Conservation (phyloP, 2,113 vertebrate species). For the Sinocyclocheilus anshuiensis region DNA sequence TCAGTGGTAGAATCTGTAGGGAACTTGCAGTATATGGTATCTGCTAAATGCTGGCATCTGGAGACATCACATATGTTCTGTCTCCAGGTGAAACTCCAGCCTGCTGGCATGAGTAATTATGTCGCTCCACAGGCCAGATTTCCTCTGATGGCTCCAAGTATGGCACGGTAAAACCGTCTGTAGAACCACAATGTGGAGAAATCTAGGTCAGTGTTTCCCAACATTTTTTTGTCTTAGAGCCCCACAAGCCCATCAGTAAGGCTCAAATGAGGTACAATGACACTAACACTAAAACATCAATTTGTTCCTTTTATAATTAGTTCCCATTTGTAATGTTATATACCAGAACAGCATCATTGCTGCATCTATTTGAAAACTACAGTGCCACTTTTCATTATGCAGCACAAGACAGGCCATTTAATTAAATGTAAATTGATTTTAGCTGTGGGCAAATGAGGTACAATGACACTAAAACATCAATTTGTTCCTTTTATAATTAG, state of each 20-base stretch:
- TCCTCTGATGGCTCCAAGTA: conserved; percentile 29
- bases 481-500: background rate
- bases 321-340: background rate
- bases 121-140: conserved; percentile 47
- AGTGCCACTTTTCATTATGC: conserved; percentile 12
- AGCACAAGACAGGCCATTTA: conserved; percentile 24
- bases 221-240: background rate
- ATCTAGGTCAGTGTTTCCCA: background rate
- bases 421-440: conserved; percentile 51
- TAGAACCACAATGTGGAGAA: background rate
- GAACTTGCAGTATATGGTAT: background rate
- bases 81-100: conserved; percentile 61
- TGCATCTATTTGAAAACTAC: background rate
- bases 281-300: background rate
- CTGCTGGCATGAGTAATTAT: conserved; percentile 37
- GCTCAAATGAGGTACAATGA: background rate
- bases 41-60: conserved; percentile 34
- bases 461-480: background rate
- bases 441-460: too few relatives aligned
- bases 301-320: background rate
- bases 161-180: too few relatives aligned
- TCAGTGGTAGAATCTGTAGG: background rate
- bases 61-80: conserved; percentile 41
- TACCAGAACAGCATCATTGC: background rate
- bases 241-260: background rate